Evolutionary conservation across 2,888 invertebrate genomes (phyloP), one percentile per base, ranked within the genome.

Genomic region (Calameuta idolon): DNA sequence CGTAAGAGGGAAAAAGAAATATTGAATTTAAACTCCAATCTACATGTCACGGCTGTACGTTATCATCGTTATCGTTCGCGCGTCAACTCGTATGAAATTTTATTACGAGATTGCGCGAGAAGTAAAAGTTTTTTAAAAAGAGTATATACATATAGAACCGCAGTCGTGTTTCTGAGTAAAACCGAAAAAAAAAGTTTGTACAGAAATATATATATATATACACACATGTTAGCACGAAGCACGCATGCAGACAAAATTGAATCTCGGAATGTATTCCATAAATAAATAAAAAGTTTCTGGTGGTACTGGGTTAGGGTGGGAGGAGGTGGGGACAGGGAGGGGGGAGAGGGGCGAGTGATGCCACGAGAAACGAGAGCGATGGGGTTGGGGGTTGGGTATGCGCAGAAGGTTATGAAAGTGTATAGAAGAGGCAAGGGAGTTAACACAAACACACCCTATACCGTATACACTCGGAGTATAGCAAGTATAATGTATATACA

Each of bases 321-420:
- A 91, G 89, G 91, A 85, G 91, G 91, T 90, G 89, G 75, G 84
- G 82, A 88, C 85, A n/a, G 86, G 87, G 89, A 86, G 87, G 81
- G 87, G 81, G 81, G 83, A 81, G 78, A 40, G 73, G 73, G 89
- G 91, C 91, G 89, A 82, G 69, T 84, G 88, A 4, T 87, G 81
- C 86, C 55, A 55, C 23, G 55, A 55, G 23, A 55, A 55, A 9
- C 55, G 55, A 55, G 55, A 55, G 55, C 55, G 23, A 23, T 23
- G 55, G 55, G 55, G 23, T 55, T 55, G 55, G 55, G 74, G 34
- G 75, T 4, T 12, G 73, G 31, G 30, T 40, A 75, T 74, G 71
- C 68, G 35, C 68, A 30, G 30, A 76, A 33, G 23, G 30, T 15
- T 55, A 55, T 55, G 23, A 55, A 55, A 55, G 55, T 55, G 55